phyloP scores from a whole-genome alignment of 2,113 vertebrate genomes.

The Pachypanchax playfairii region DNA sequence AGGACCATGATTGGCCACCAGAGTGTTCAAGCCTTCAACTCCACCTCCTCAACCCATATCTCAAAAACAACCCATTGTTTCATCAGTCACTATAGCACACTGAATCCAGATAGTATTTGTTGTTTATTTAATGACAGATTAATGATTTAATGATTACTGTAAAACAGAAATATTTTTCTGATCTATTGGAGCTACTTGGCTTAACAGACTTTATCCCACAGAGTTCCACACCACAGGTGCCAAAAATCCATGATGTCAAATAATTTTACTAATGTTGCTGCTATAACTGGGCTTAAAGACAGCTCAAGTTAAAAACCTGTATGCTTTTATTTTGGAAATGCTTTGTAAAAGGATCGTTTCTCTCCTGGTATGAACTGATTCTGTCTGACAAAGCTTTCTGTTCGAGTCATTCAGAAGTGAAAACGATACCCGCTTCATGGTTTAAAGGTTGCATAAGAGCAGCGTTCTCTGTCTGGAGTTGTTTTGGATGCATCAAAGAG shows the following conservation, averaged over 20 bases:
- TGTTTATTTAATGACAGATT: no score
- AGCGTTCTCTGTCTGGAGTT: conserved; percentile 18
- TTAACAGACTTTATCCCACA: conserved; percentile 25
- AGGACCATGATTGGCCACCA: no score
- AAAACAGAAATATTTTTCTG: conserved; percentile 48
- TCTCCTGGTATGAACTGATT: conserved; percentile 18
- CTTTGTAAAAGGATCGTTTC: conserved; percentile 12
- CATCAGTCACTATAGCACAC: no score
- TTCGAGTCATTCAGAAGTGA: conserved; percentile 19
- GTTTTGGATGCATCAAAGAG: background rate
- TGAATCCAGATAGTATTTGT: no score
- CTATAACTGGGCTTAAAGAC: no score
- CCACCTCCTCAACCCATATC: no score
- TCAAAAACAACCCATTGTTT: no score
- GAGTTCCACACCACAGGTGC: conserved; percentile 10
- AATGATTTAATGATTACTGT: no score
- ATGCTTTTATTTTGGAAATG: background rate
- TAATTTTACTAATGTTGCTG: background rate
- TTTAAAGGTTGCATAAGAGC: conserved; percentile 11
- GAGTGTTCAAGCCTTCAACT: no score
- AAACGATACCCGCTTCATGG: conserved; percentile 17
- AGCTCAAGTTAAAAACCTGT: no score
- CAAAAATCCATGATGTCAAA: conserved; percentile 4
- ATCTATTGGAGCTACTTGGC: conserved; percentile 24
- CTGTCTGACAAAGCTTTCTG: conserved; percentile 16